Base-by-base conservation (phyloP, 2,113 vertebrate genomes). In the Notarius lentiginosus region DNA sequence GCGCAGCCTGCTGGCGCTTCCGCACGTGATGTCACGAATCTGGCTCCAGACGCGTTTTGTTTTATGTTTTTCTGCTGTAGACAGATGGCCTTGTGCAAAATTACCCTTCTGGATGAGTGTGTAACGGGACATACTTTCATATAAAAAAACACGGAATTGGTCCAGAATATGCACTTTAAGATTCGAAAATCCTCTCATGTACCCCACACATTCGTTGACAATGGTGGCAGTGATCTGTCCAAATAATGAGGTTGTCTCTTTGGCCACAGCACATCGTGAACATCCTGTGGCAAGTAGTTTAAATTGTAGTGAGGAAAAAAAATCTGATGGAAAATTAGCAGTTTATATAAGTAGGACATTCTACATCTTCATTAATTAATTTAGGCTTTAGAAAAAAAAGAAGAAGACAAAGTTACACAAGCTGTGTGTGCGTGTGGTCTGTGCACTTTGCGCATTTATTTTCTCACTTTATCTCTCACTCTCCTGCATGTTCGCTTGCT, bases 391-490 rank as follows among this genome's bases (percentile, higher is more conserved):
- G 15, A 30, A 27, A 51, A 7, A 55, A 53, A 24, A 82, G 55
- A 51, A 82, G 9, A 63, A 53, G 47, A 27, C 27, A 68, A 82
- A n/a, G 63, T 83, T 83, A 83, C 24, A 83, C 81, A 68, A 68
- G 49, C 61, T 27, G 81, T 30, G 20, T 53, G 18, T 51, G 34
- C 4, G 41, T 41, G 22, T 83, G 49, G 81, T 53, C 47, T 68
- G 2, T 66, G 81, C 81, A 83, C 82, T 55, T 30, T 83, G 63
- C 82, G 55, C 63, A 66, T 49, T 68, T 63, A 53, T 83, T 83
- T 55, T 83, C 82, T 34, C 82, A 53, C 81, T 66, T 83, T 34
- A 80, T 76, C 49, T 53, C 47, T 53, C 70, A n/a, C 47, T n/a
- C 73, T 76, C 73, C 22, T 51, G 73, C 73, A 24, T 76, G 47